phyloP scores from a whole-genome alignment of 2,888 invertebrate genomes.

The Gibbula magus region DNA sequence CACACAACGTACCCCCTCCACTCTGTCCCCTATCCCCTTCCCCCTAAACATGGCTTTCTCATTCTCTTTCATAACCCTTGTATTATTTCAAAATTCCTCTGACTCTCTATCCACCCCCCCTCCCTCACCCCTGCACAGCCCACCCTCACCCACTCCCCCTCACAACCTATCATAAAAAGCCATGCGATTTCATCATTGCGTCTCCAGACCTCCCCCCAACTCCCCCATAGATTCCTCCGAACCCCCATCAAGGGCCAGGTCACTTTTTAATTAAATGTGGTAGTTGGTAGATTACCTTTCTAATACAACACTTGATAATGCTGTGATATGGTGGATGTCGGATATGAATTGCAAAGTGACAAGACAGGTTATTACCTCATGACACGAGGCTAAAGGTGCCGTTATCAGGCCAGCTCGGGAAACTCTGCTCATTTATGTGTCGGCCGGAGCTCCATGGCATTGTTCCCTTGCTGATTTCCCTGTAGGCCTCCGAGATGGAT shows the following conservation, averaged over 20 bases:
- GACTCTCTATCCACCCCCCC: too few species aligned
- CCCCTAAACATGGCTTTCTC: too few species aligned
- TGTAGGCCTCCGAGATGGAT: constrained; percentile 5
- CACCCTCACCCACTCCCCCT: too few species aligned
- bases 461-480: constrained; percentile 19
- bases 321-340: constrained; percentile 12
- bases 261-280: constrained; percentile 24
- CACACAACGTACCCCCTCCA: too few species aligned
- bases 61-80: too few species aligned
- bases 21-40: too few species aligned
- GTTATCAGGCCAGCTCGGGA: constrained; percentile 6
- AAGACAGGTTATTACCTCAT: background rate
- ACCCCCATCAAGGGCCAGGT: background rate
- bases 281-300: constrained; percentile 17
- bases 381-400: constrained; percentile 20
- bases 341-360: background rate
- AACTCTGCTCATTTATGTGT: constrained; percentile 9
- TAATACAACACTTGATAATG: background rate
- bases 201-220: too few species aligned
- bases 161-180: too few species aligned
- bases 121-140: too few species aligned
- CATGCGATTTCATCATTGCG: too few species aligned
- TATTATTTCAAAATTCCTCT: too few species aligned
- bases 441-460: constrained; percentile 3
- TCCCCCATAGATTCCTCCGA: too few species aligned